These are phyloP conservation scores for Dolichallabes microphthalmus DNA, from an alignment of 2,113 vertebrate species.

Conservation along the genomic window DNA sequence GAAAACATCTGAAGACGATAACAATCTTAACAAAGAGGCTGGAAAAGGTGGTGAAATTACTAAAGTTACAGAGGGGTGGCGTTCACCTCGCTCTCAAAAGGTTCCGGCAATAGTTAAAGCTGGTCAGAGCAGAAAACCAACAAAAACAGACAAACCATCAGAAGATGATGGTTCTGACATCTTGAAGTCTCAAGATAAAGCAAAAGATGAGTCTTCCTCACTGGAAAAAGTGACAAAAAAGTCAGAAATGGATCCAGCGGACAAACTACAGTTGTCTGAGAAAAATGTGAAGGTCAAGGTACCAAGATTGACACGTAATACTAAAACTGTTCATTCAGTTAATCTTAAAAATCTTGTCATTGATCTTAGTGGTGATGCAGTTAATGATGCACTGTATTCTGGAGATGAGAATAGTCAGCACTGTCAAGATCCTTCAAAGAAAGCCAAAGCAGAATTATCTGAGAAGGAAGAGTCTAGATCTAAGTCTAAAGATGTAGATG, in stretches of 20 bases:
- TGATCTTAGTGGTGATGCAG: slow-evolving; percentile 77
- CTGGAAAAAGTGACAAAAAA: slow-evolving; percentile 67
- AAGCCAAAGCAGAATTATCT: slow-evolving; percentile 62
- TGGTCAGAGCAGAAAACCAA: slow-evolving; percentile 77
- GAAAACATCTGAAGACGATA: slow-evolving; percentile 72
- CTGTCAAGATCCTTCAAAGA: slow-evolving; percentile 59
- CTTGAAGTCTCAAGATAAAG: slow-evolving; percentile 59
- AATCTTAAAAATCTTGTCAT: slow-evolving; percentile 82
- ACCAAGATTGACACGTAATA: slow-evolving; percentile 78
- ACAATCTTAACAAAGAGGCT: slow-evolving; percentile 78
- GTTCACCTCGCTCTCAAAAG: slow-evolving; percentile 82
- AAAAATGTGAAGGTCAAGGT: slow-evolving; percentile 83
- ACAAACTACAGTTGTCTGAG: slow-evolving; percentile 75
- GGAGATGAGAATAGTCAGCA: slow-evolving; percentile 70
- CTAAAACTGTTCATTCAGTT: slow-evolving; percentile 72
- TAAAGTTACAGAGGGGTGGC: slow-evolving; percentile 71
- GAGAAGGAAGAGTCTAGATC: slow-evolving; percentile 68
- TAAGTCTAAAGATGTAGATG: slow-evolving; percentile 67
- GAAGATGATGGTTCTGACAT: slow-evolving; percentile 60
- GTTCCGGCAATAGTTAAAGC: slow-evolving; percentile 59
- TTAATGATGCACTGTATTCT: slow-evolving; percentile 74
- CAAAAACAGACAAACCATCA: slow-evolving; percentile 73
- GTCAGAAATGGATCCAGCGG: slow-evolving; percentile 61
- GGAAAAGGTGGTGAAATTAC: slow-evolving; percentile 73
- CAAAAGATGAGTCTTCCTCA: slow-evolving; percentile 63